Conservation (phyloP, 2,113 vertebrate genomes). For the Xenotilapia longispinis region DNA sequence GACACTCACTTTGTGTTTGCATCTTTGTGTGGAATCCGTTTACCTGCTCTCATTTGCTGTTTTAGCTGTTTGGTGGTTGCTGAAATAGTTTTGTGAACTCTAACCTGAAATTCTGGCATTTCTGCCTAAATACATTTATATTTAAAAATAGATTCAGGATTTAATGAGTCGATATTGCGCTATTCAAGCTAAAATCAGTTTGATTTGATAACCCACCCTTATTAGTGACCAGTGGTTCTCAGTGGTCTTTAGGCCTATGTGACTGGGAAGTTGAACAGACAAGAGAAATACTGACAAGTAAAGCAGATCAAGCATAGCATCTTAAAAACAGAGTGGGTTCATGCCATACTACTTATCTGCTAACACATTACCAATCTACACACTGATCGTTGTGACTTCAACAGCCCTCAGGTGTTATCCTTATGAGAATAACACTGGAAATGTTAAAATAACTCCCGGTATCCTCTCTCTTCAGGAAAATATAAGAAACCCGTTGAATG, state of each 20-base stretch:
- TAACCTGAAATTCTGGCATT: not conserved
- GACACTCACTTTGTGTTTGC: not conserved
- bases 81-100: not conserved
- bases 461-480: not conserved
- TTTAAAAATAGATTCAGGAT: not conserved
- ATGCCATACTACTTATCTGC: not conserved
- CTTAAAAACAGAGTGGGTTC: not conserved
- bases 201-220: not conserved
- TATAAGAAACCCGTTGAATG: not conserved
- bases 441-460: not conserved
- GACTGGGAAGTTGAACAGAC: not conserved
- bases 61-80: not conserved
- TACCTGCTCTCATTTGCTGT: not conserved
- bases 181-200: not conserved
- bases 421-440: not conserved
- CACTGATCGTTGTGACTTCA: not conserved
- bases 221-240: not conserved
- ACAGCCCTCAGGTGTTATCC: not conserved
- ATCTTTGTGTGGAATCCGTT: not conserved
- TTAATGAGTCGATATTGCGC: not conserved
- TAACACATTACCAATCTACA: not conserved
- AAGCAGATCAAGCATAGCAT: not conserved
- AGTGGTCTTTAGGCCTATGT: not conserved
- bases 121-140: not conserved
- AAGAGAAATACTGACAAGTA: not conserved